Evolutionary conservation across 2,888 invertebrate genomes (phyloP).

Genomic region (Lamproptera curius): DNA sequence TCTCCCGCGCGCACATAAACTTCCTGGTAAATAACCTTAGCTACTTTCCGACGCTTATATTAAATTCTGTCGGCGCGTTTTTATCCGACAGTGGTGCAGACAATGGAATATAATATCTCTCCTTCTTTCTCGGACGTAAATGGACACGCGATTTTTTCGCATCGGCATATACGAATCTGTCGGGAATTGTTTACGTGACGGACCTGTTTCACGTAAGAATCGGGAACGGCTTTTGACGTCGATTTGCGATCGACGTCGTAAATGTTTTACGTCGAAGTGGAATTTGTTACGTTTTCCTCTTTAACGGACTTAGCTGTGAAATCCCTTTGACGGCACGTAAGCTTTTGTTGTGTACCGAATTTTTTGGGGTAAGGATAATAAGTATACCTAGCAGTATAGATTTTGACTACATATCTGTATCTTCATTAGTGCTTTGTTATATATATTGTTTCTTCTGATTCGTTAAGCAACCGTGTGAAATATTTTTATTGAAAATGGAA

Average conservation of each 20-base stretch:
- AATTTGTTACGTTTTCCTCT: too few relatives aligned
- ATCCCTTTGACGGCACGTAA: too few relatives aligned
- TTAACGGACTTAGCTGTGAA: too few relatives aligned
- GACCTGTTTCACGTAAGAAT: slow-evolving; percentile 28
- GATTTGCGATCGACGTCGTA: neutral
- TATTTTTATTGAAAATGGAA: too few relatives aligned
- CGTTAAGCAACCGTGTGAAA: too few relatives aligned
- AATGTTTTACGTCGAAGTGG: neutral
- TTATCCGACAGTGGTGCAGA: slow-evolving; percentile 55
- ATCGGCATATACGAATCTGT: slow-evolving; percentile 37
- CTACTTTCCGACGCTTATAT: slow-evolving; percentile 68
- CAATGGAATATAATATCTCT: slow-evolving; percentile 61
- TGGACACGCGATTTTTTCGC: slow-evolving; percentile 48
- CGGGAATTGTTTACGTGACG: slow-evolving; percentile 49
- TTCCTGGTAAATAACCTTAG: slow-evolving; percentile 73
- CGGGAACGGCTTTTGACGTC: neutral
- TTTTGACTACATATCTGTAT: too few relatives aligned
- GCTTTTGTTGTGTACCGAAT: too few relatives aligned
- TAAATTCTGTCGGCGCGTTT: slow-evolving; percentile 67
- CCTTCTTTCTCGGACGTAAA: slow-evolving; percentile 46
- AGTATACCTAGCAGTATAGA: too few relatives aligned
- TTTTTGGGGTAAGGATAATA: too few relatives aligned
- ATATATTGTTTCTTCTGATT: too few relatives aligned
- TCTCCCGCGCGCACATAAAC: slow-evolving; percentile 57
- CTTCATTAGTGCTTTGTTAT: too few relatives aligned